These are phyloP conservation scores for Ceratitis capitata DNA, from an alignment of 1,140 invertebrate genomes.

Conservation along the genomic window DNA sequence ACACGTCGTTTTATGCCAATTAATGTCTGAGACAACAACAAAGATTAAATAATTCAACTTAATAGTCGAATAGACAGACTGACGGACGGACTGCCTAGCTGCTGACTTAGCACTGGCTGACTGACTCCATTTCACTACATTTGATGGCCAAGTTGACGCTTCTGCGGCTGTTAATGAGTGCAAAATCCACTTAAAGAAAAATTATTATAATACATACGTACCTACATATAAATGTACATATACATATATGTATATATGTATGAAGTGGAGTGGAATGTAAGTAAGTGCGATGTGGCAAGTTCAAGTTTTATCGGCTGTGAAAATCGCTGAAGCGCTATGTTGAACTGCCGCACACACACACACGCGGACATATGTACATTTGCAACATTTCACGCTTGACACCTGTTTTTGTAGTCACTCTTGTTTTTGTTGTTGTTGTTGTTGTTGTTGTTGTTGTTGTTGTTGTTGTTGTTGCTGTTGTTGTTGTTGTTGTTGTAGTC, in stretches of 20 bases:
- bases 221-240: background rate
- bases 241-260: background rate
- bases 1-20: background rate
- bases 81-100: background rate
- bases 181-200: background rate
- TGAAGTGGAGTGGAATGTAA: background rate
- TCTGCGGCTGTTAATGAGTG: conserved; percentile 23
- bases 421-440: background rate
- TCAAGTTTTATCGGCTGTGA: conserved; percentile 30
- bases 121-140: background rate
- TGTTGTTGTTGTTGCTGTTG: background rate
- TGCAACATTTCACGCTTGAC: background rate
- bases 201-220: background rate
- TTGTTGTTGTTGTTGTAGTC: background rate
- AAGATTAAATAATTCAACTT: background rate
- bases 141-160: background rate
- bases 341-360: background rate
- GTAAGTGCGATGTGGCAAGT: background rate
- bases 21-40: background rate
- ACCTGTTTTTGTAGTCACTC: background rate
- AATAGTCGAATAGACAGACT: background rate
- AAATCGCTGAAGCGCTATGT: conserved; percentile 28
- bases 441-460: background rate
- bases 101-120: background rate
- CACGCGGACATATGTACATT: background rate